A percentile compares a stretch with the other conserved stretches of the same genome.
Evolutionary conservation across 2,113 vertebrate species (phyloP).

Genomic region (Oceanodroma tethys): DNA sequence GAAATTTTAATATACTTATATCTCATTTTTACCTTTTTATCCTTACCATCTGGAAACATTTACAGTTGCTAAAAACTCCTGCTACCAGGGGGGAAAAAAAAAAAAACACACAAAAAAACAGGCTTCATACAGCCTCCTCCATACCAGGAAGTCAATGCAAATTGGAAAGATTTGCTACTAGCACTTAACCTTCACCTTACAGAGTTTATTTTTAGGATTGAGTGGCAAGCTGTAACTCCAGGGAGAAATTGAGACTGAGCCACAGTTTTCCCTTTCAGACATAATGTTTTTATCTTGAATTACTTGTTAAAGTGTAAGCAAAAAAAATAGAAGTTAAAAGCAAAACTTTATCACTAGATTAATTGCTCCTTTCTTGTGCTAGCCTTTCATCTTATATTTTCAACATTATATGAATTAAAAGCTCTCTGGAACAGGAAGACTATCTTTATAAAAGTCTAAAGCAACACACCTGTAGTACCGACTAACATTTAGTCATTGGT

Average conservation of each 20-base stretch:
- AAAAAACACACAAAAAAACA: not conserved
- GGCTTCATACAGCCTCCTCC: not conserved
- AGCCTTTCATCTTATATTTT: not conserved
- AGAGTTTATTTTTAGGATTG: not conserved
- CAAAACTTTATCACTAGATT: not conserved
- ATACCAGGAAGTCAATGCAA: not conserved
- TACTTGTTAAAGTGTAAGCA: not conserved
- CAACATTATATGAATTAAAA: not conserved
- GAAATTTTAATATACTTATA: not conserved
- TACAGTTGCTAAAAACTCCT: not conserved
- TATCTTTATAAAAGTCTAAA: not conserved
- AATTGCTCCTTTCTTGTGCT: not conserved
- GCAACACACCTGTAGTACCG: not conserved
- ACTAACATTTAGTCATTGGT: not conserved
- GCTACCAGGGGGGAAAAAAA: not conserved
- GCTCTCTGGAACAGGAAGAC: not conserved
- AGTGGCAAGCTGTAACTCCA: not conserved
- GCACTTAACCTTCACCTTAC: slow-evolving; percentile 3
- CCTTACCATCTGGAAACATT: slow-evolving; percentile 4
- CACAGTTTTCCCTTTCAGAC: not conserved
- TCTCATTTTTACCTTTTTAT: slow-evolving; percentile 17
- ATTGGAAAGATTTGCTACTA: slow-evolving; percentile 13
- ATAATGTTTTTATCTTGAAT: not conserved
- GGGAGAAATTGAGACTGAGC: not conserved
- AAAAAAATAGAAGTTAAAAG: not conserved